phyloP scores from a whole-genome alignment of 2,888 invertebrate genomes.

The Mactromeris polynyma region DNA sequence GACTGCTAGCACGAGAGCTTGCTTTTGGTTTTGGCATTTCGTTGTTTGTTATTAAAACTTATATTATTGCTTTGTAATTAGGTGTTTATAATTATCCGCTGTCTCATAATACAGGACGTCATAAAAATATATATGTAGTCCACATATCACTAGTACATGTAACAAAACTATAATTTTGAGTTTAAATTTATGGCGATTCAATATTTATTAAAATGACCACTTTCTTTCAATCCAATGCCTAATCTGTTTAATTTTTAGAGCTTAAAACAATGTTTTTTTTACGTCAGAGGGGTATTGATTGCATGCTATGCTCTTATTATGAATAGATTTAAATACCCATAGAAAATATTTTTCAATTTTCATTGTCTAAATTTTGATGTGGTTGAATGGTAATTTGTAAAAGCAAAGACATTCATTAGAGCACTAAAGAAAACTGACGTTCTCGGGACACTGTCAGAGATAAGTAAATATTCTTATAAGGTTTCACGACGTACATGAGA shows the following conservation, averaged over 20 bases:
- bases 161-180: not conserved
- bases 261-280: not conserved
- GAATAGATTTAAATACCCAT: not conserved
- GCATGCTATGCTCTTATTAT: not conserved
- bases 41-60: not conserved
- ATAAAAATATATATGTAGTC: not conserved
- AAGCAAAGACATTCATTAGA: not conserved
- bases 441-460: not conserved
- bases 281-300: not conserved
- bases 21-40: not conserved
- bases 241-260: not conserved
- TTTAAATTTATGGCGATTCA: not conserved
- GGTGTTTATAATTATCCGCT: not conserved
- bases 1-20: slow-evolving; percentile 27
- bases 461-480: too few species aligned
- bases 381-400: not conserved
- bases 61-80: not conserved
- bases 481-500: too few species aligned
- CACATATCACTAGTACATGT: not conserved
- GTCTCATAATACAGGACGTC: not conserved
- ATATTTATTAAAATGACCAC: not conserved
- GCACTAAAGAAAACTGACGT: not conserved
- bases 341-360: not conserved
- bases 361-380: not conserved
- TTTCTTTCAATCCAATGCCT: not conserved